Conservation (phyloP, 2,888 invertebrate species). For the Arrhopalites spinosus region DNA sequence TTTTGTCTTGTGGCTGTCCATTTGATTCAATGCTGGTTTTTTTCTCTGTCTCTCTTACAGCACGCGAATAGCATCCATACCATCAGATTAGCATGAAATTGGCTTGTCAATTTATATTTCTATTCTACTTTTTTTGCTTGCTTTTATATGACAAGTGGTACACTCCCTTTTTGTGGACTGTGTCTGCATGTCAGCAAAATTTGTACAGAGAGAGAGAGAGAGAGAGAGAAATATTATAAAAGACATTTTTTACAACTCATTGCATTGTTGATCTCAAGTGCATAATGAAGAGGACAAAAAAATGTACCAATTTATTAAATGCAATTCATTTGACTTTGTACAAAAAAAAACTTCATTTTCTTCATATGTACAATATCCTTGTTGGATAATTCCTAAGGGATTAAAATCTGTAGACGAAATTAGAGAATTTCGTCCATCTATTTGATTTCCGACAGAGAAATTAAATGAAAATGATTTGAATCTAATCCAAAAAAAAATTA, state of each 20-base stretch:
- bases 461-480: too few species aligned
- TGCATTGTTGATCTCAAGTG: neutral
- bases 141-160: slow-evolving; percentile 14
- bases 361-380: neutral
- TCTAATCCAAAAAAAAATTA: too few species aligned
- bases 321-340: neutral
- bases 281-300: too few species aligned
- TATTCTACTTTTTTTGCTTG: neutral
- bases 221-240: neutral
- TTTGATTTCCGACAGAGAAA: too few species aligned
- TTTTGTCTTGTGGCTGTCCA: neutral
- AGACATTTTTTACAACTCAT: neutral
- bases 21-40: slow-evolving; percentile 25
- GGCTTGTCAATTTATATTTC: slow-evolving; percentile 26
- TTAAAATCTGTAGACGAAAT: too few species aligned
- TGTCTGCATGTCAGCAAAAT: neutral
- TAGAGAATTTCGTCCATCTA: too few species aligned
- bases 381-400: too few species aligned
- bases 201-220: neutral
- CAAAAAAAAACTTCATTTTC: neutral
- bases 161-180: slow-evolving; percentile 23
- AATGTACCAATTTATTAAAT: neutral
- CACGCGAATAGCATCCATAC: neutral
- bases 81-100: slow-evolving; percentile 23
- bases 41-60: too few species aligned